Percentiles rank a stretch among this genome's conserved stretches.
Conservation (phyloP, 2,797 vertebrate genomes). For the Microtus obscurus region DNA sequence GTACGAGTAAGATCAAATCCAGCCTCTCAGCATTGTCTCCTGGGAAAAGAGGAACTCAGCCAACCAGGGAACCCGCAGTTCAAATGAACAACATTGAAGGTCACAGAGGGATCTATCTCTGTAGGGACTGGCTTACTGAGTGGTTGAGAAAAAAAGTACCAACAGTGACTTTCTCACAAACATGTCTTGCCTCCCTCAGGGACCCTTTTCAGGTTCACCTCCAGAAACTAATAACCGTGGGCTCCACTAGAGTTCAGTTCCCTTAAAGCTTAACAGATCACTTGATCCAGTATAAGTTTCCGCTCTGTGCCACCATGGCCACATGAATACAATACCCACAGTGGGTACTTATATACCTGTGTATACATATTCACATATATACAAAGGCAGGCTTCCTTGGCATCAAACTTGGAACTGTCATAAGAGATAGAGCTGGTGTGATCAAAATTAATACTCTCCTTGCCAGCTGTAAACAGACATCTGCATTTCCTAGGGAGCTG, state of each 20-base stretch:
- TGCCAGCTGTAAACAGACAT: constrained; percentile 76
- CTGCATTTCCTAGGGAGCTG: constrained; percentile 66
- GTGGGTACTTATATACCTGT: background rate
- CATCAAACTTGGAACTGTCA: background rate
- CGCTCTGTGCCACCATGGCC: background rate
- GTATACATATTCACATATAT: background rate
- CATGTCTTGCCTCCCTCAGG: background rate
- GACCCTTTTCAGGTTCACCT: background rate
- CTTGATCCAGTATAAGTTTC: constrained; percentile 20
- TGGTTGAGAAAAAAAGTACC: background rate
- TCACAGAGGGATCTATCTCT: background rate
- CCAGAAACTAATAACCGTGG: background rate
- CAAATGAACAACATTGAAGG: background rate
- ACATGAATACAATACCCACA: background rate
- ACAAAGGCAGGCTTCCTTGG: background rate
- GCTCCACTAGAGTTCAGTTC: background rate
- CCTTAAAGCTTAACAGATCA: background rate
- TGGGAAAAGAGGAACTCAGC: background rate
- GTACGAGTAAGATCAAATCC: background rate
- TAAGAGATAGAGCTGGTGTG: constrained; percentile 34
- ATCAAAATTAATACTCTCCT: constrained; percentile 65
- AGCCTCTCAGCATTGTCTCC: constrained; percentile 13
- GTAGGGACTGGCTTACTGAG: background rate
- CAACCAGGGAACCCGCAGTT: background rate
- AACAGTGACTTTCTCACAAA: background rate